phyloP scores from a whole-genome alignment of 2,888 invertebrate species.

The Palloptera scutellata region DNA sequence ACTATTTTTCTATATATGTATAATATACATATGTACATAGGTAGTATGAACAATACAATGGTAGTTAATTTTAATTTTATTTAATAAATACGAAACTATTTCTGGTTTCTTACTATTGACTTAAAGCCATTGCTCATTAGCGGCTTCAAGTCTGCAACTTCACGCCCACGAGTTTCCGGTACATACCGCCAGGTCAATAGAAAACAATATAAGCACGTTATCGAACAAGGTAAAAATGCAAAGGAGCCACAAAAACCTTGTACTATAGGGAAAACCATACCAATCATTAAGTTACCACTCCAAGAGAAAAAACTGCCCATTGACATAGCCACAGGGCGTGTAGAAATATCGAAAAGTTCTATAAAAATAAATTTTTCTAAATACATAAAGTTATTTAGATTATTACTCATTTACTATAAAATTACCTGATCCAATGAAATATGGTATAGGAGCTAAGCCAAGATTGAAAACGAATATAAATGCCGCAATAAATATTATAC shows the following conservation, averaged over 20 bases:
- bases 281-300: conserved; percentile 85
- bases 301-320: conserved; percentile 86
- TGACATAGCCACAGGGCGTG: conserved; percentile 83
- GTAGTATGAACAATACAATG: too few relatives aligned
- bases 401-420: conserved; percentile 18
- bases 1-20: too few relatives aligned
- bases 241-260: conserved; percentile 71
- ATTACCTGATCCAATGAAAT: conserved; percentile 81
- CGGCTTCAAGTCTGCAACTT: conserved; percentile 47
- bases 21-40: too few relatives aligned
- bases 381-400: too few relatives aligned
- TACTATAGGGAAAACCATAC: conserved; percentile 76
- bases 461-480: conserved; percentile 83
- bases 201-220: conserved; percentile 48
- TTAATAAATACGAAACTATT: too few relatives aligned
- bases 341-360: conserved; percentile 83
- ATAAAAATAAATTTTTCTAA: conserved; percentile 39
- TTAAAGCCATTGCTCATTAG: conserved; percentile 67
- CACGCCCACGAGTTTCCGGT: conserved; percentile 53
- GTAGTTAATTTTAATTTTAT: too few relatives aligned
- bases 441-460: conserved; percentile 87
- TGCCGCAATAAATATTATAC: conserved; percentile 72
- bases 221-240: conserved; percentile 78
- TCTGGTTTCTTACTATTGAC: conserved; percentile 56
- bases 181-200: conserved; percentile 50